Base-by-base conservation (phyloP, 1,140 invertebrate species). In the Drosophila sp. region DNA sequence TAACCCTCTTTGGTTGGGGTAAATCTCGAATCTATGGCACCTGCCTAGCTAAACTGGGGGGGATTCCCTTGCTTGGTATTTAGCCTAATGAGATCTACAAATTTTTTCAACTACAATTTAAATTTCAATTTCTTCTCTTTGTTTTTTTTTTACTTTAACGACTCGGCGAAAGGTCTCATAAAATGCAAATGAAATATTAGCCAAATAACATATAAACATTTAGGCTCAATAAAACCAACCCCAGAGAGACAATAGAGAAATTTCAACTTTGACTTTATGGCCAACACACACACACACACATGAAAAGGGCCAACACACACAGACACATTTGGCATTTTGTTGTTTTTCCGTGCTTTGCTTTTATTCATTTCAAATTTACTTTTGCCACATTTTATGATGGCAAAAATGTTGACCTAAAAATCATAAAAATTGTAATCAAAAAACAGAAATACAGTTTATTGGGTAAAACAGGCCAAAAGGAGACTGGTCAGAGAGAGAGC, bases 361-460 rank as follows among this genome's bases (percentile, higher is more conserved):
- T 83, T 89, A 89, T 89, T 90, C 72, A 90, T 89, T 90, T 89
- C 63, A 80, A 89, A 84, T 89, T 89, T 89, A 90, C 84, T 90
- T 69, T 85, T 90, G 75, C 77, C 72, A 78, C 80, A 76, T 89
- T 87, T 89, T 87, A 90, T 81, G 80, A 80, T 85, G 80, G 71
- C 85, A 90, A 90, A 90, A 90, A 90, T 90, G 87, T 90, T 90
- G 87, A 90, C 87, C 87, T 90, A 87, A 78, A 90, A 87, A 90
- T 87, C 87, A 87, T 90, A 90, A 90, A 90, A 90, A 84, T 81
- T 79, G 78, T 84, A 81, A 90, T 85, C 78, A 81, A 87, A 90
- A 87, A 78, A 68, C 81, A 80, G 80, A 60, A 65, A 72, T 17
- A 17, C 62, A 72, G 69, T 89, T 89, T 89, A 89, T 89, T 84